A percentile compares a stretch with the other conserved stretches of the same genome.
phyloP scores from a whole-genome alignment of 2,113 vertebrate genomes.

The Sarotherodon lohbergeri region DNA sequence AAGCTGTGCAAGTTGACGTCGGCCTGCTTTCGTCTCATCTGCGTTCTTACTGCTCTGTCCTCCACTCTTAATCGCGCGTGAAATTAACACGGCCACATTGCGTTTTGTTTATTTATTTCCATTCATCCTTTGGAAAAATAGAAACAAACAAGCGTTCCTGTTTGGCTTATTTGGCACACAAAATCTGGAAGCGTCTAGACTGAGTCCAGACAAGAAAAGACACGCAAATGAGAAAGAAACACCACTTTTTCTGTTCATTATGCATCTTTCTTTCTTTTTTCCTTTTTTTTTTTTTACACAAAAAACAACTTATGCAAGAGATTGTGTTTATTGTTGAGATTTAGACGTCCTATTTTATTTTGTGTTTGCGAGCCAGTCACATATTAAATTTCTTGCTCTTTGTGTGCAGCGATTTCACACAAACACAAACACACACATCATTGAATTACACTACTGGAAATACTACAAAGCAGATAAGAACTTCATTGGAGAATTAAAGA shows the following conservation, averaged over 20 bases:
- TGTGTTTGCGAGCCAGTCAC: background rate
- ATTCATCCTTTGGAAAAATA: background rate
- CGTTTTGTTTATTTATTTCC: background rate
- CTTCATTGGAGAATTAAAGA: background rate
- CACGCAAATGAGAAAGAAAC: background rate
- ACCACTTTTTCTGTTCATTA: background rate
- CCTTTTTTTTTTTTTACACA: background rate
- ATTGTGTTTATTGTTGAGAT: background rate
- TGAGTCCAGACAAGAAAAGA: conserved; percentile 6
- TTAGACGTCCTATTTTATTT: background rate
- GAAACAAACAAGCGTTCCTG: background rate
- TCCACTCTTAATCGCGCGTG: background rate
- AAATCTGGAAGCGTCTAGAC: background rate
- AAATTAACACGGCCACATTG: background rate
- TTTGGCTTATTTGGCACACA: background rate
- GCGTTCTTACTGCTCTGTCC: background rate
- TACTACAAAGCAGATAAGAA: background rate
- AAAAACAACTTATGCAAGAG: background rate
- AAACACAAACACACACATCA: background rate
- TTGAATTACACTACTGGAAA: background rate
- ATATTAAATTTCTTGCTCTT: background rate
- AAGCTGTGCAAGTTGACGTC: conserved; percentile 12
- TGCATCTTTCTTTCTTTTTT: background rate
- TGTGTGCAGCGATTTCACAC: background rate
- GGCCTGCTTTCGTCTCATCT: conserved; percentile 12